Conservation (phyloP, 1,140 invertebrate species). For the Dinothrombium tinctorium region DNA sequence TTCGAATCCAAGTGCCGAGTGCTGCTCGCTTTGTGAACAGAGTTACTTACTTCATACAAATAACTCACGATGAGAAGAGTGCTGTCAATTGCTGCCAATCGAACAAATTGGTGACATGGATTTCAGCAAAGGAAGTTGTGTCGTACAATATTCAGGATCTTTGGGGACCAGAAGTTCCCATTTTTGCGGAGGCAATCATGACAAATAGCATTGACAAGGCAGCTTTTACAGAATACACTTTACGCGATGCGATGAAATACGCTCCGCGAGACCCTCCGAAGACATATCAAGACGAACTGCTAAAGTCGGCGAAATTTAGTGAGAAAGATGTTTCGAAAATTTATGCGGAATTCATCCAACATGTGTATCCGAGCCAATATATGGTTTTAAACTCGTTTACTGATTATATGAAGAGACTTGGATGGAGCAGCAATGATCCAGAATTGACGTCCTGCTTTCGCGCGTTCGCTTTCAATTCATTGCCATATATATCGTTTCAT, state of each 20-base stretch:
- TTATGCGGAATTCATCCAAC: constrained; percentile 12
- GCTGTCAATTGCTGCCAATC: constrained; percentile 3
- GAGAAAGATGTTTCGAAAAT: constrained; percentile 9
- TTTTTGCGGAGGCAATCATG: constrained; percentile 4
- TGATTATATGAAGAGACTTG: constrained; percentile 10
- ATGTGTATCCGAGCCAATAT: constrained; percentile 9
- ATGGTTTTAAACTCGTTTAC: constrained; percentile 11
- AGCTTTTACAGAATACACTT: constrained; percentile 3
- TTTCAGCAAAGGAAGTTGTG: background rate
- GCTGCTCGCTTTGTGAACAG: constrained; percentile 7
- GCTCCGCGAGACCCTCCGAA: background rate
- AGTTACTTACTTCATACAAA: constrained; percentile 4
- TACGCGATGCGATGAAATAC: constrained; percentile 6
- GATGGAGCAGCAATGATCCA: background rate
- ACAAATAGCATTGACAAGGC: constrained; percentile 2
- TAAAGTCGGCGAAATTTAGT: constrained; percentile 9
- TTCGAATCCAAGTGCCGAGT: constrained; percentile 10
- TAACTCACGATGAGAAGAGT: constrained; percentile 1
- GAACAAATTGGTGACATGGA: constrained; percentile 5
- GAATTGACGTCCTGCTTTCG: background rate
- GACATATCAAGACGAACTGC: constrained; percentile 7
- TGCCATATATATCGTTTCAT: constrained; percentile 20
- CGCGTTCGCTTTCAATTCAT: constrained; percentile 1
- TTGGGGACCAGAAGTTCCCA: constrained; percentile 7
- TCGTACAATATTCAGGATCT: constrained; percentile 1